Base-by-base conservation (phyloP, 2,113 vertebrate species). In the Peromyscus polionotus region DNA sequence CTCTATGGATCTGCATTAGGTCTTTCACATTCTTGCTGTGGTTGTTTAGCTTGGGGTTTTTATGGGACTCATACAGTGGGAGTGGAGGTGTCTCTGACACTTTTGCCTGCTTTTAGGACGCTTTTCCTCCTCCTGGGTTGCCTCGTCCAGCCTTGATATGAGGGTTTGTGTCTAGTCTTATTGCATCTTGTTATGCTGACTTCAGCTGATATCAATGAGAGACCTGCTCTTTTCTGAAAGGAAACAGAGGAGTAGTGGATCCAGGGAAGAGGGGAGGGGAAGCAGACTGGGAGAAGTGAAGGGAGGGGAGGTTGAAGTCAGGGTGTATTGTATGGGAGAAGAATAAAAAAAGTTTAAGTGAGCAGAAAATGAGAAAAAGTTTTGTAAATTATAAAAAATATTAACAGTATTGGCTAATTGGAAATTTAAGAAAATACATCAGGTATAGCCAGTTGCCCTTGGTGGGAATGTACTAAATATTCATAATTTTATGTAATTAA, bases 401-500 rank as follows among this genome's bases (percentile, higher is more conserved):
- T 42, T 3, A 16, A 88, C 63, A 67, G 68, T 90, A 51, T 88
- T 1, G n/a, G 28, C 14, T 72, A 7, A 80, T 89, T 67, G 24
- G 92, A 90, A 45, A 17, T 51, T 59, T 77, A 54, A 87, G 54
- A 75, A 4, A 80, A 22, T 70, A 42, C 7, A 76, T 81, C 4
- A 42, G 7, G 7, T 65, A 61, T 54, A n/a, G 33, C 67, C 42
- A 36, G 20, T 20, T 65, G 36, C 1, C 9, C n/a, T 83, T 68
- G 2, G 5, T 76, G 2, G 4, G 91, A 67, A 88, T 80, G 5
- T 36, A 4, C 45, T 84, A 63, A 67, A 59, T 39, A 70, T 80
- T 81, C n/a, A 59, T 67, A 88, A 95, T 19, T 79, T 94, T 94
- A 81, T 28, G 13, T 31, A 86, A n/a, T 76, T 13, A 86, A 24